These are phyloP conservation scores for Amphimallon solstitiale DNA, from an alignment of 2,888 invertebrate genomes.

Conservation along the genomic window DNA sequence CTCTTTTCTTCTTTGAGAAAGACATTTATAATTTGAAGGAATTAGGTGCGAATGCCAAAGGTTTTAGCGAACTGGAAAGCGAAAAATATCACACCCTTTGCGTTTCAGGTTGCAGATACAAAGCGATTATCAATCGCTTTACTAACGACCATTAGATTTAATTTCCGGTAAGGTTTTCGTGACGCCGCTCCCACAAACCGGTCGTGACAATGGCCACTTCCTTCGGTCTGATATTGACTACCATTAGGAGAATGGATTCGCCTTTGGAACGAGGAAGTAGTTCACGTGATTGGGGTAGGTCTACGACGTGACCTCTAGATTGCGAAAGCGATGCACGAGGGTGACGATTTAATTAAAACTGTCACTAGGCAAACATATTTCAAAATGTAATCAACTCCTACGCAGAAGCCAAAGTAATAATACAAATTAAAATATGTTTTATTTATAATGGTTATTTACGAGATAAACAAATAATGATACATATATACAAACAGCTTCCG, in stretches of 20 bases:
- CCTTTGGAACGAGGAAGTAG: not conserved
- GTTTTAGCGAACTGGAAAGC: too few relatives aligned
- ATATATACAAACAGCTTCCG: too few relatives aligned
- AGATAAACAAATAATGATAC: too few relatives aligned
- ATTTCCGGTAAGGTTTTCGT: conserved; percentile 25
- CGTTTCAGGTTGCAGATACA: too few relatives aligned
- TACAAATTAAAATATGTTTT: too few relatives aligned
- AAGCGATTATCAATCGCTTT: not conserved
- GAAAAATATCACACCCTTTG: too few relatives aligned
- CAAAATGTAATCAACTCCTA: too few relatives aligned
- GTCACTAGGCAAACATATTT: too few relatives aligned
- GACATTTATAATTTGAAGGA: not conserved
- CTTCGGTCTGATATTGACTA: not conserved
- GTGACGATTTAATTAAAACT: conserved; percentile 1
- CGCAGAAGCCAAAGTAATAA: too few relatives aligned
- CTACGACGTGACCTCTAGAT: not conserved
- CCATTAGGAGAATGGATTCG: conserved; percentile 1
- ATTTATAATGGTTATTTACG: too few relatives aligned
- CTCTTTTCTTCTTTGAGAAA: not conserved
- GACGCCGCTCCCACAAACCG: conserved; percentile 16
- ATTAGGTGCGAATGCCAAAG: too few relatives aligned
- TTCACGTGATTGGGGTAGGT: conserved; percentile 25
- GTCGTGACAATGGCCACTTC: conserved; percentile 7
- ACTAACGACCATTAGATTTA: conserved; percentile 21
- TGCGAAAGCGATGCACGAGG: conserved; percentile 5